phyloP scores from a whole-genome alignment of 2,888 invertebrate genomes.

The Hypomecis atomaria region DNA sequence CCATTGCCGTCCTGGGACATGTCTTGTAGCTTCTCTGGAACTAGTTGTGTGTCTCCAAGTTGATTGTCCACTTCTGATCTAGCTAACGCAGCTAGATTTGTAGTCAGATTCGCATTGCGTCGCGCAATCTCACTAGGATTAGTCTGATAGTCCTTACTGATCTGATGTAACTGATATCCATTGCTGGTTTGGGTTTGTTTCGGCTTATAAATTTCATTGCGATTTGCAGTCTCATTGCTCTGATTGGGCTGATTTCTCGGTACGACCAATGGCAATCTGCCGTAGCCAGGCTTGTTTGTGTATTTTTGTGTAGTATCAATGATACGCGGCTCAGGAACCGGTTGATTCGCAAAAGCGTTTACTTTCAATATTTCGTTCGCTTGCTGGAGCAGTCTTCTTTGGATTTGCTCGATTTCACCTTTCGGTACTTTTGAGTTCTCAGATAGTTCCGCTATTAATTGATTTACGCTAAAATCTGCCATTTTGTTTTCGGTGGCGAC shows the following conservation, averaged over 20 bases:
- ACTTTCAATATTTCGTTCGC: constrained; percentile 81
- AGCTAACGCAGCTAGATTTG: constrained; percentile 9
- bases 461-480: constrained; percentile 73
- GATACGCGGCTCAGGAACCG: constrained; percentile 61
- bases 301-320: constrained; percentile 71
- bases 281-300: constrained; percentile 66
- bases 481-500: constrained; percentile 57
- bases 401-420: constrained; percentile 77
- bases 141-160: constrained; percentile 27
- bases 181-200: constrained; percentile 16
- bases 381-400: constrained; percentile 73
- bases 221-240: constrained; percentile 30
- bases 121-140: constrained; percentile 55
- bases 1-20: constrained; percentile 58
- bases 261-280: constrained; percentile 61
- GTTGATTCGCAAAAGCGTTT: constrained; percentile 70
- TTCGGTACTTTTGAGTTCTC: constrained; percentile 76
- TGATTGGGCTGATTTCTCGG: constrained; percentile 59
- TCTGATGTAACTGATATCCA: constrained; percentile 36
- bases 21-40: constrained; percentile 76
- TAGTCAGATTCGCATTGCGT: constrained; percentile 44
- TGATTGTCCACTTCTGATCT: constrained; percentile 56
- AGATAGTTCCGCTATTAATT: constrained; percentile 76
- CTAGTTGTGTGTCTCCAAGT: constrained; percentile 72
- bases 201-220: constrained; percentile 21